Base-by-base conservation (phyloP, 2,888 invertebrate species). In the Protophormia terraenovae region DNA sequence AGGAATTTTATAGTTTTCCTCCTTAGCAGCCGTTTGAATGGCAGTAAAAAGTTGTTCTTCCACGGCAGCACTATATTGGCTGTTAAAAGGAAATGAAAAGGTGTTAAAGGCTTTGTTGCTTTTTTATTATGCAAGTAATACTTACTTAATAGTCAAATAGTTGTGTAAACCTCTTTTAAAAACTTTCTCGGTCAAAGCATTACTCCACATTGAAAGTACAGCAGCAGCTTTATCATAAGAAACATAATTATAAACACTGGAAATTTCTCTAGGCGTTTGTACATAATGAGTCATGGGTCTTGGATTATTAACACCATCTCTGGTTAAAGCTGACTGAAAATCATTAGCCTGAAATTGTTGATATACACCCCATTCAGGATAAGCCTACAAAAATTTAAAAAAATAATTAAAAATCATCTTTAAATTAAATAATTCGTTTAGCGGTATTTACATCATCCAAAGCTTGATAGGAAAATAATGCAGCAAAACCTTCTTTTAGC, bases 221-320 rank as follows among this genome's bases (percentile, higher is more conserved):
- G 97, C 95, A 8, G 97, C 96, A 14, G 97, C 97, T 95, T 98
- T 98, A 45, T 95, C 95, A 90, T 98, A 98, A 0, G 97, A 97
- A 87, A 98, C 97, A 64, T 95, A 94, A 89, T 97, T 97, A 88
- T 97, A 97, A 14, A 97, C 96, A 87, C 96, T 95, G 67, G 95
- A 95, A 69, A 98, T 97, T 91, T 97, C 97, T 79, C 95, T 95
- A 0, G 97, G 97, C 89, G 96, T 95, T 32, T 95, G 95, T 2
- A 98, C 97, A 89, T 96, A 95, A 12, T 97, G 95, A 0, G 96
- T 96, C 89, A 98, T 96, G 76, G 97, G 96, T 89, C 97, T 97
- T 0, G 97, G 96, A 0, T 95, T 94, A 53, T 95, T 94, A 53
- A 96, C 93, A 1, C 96, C 96, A 89, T 98, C 98, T 29, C 95